Conservation (phyloP, 2,113 vertebrate species). For the Eulemur macaco region DNA sequence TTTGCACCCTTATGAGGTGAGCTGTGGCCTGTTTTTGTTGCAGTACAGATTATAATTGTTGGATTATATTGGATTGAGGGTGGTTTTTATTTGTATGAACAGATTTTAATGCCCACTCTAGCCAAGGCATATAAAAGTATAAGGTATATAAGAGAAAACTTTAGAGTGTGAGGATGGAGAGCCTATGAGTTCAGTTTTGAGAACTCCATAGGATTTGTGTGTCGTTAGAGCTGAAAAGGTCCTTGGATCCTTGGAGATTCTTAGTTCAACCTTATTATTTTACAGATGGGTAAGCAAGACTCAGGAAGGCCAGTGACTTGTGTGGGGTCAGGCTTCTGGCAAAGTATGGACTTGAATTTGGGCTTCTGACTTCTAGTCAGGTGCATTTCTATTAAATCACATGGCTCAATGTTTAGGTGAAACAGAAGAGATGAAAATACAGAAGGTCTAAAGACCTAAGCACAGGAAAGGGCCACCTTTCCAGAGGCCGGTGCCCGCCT, state of each 20-base stretch:
- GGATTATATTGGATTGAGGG: not conserved
- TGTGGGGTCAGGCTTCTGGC: too few relatives aligned
- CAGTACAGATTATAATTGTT: not conserved
- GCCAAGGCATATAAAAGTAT: not conserved
- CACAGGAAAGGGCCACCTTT: not conserved
- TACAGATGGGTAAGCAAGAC: not conserved
- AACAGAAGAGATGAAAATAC: not conserved
- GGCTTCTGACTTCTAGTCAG: not conserved
- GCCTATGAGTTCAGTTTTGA: not conserved
- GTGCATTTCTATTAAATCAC: not conserved
- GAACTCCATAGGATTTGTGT: not conserved
- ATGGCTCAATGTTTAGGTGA: not conserved
- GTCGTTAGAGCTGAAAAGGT: not conserved
- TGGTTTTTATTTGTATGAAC: not conserved
- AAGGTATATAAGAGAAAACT: not conserved
- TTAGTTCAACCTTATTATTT: not conserved
- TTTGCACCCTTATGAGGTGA: not conserved
- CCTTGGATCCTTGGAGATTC: not conserved
- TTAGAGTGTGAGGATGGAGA: not conserved
- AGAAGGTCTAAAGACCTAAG: not conserved
- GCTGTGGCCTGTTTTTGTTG: not conserved
- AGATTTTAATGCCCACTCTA: not conserved
- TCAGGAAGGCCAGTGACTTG: too few relatives aligned
- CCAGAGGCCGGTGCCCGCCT: accelerated
- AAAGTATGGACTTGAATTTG: not conserved